These are phyloP conservation scores for Accipiter virgatus DNA, from an alignment of 2,113 vertebrate species.

Conservation along the genomic window DNA sequence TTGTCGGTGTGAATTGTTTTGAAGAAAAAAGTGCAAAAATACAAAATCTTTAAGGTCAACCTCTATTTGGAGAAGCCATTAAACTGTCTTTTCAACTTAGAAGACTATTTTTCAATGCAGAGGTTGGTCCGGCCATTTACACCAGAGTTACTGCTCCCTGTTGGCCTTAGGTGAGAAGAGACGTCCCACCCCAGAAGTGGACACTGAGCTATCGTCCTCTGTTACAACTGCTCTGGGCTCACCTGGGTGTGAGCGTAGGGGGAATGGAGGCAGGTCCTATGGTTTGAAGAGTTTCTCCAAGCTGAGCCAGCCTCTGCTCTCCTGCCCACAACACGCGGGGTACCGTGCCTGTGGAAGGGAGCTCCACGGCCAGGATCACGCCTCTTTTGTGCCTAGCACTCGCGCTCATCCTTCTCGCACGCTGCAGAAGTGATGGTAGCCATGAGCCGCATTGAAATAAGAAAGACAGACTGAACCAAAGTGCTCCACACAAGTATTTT, in stretches of 20 bases:
- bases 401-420: accelerated
- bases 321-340: no score
- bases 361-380: not conserved
- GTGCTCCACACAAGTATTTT: not conserved
- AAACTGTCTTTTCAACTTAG: not conserved
- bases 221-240: not conserved
- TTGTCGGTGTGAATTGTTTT: not conserved
- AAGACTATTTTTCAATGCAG: not conserved
- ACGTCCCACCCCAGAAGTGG: no score
- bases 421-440: not conserved
- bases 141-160: not conserved
- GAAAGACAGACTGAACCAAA: not conserved
- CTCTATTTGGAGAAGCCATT: not conserved
- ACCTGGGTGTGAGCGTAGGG: not conserved
- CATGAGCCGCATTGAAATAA: not conserved
- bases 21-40: not conserved
- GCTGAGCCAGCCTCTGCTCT: not conserved
- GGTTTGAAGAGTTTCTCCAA: not conserved
- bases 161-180: not conserved
- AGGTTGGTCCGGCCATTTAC: not conserved
- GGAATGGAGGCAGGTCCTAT: not conserved
- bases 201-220: not conserved
- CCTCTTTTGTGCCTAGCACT: not conserved
- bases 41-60: not conserved
- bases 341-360: accelerated